Evolutionary conservation across 2,888 invertebrate genomes (phyloP), one percentile per base, ranked within the genome.

Genomic region (Chloroclystis v-ata): DNA sequence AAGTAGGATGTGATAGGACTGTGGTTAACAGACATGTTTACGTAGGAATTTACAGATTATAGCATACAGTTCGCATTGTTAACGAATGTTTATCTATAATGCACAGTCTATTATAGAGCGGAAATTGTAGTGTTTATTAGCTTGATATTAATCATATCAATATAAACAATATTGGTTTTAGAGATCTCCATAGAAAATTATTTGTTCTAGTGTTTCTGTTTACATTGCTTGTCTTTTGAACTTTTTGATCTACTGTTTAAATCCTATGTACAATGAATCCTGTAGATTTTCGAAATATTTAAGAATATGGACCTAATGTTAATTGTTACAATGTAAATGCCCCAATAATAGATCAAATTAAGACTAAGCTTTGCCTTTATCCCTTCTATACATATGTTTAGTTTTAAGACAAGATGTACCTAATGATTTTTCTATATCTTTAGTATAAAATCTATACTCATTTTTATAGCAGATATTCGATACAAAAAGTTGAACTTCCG

Each of bases 291-390:
- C 32, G 37, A 43, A n/a, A 46, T 37, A 40, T 47, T 47, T 47
- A 30, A 28, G 37, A 28, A 16, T 20, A 16, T 24, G 9, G 26
- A 28, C 13, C 25, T 26, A 10, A 30, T 38, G 33, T 11, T 13
- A 8, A 40, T 35, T 37, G 35, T 29, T 14, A 41, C 14, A 12
- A 44, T 52, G 49, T 65, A 56, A 54, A 62, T 53, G 69, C 74
- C 75, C 69, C 69, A 67, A 59, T 61, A 66, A 59, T 57, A 60
- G 39, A 63, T 64, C 45, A 57, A 63, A 56, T 44, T 65, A 70
- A 76, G 78, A 78, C 72, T 73, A 75, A 75, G 75, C 75, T 77
- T 79, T 66, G 76, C 78, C 76, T 78, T 76, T 68, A 56, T 57
- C 58, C 69, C 75, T 72, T 76, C 70, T 78, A 76, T 78, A 78